Conservation (phyloP, 2,113 vertebrate genomes). For the Equus quagga region DNA sequence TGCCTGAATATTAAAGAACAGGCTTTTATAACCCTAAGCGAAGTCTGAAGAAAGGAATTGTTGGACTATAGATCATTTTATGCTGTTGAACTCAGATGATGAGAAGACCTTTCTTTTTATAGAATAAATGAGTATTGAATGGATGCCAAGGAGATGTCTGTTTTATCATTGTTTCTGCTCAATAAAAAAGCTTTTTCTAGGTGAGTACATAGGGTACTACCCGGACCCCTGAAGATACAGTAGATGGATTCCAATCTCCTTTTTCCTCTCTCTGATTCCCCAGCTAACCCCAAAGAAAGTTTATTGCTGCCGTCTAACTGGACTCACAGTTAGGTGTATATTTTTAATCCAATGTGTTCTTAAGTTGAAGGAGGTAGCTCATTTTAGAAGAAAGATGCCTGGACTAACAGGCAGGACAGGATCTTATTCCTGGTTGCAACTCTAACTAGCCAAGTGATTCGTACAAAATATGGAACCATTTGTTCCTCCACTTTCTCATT, state of each 20-base stretch:
- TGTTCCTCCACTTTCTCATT: neutral
- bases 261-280: neutral
- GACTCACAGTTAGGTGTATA: neutral
- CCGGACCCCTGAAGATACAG: neutral
- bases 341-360: neutral
- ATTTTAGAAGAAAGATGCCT: conserved; percentile 34
- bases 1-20: conserved; percentile 20
- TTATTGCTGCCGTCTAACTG: neutral
- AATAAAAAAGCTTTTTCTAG: conserved; percentile 32
- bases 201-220: neutral
- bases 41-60: neutral
- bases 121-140: conserved; percentile 45
- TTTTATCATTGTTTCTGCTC: conserved; percentile 39
- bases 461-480: neutral
- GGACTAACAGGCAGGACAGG: neutral
- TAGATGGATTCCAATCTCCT: neutral
- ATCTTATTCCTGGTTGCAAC: neutral
- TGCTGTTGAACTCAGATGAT: conserved; percentile 5
- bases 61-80: neutral
- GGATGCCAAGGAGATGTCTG: neutral
- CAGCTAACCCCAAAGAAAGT: conserved; percentile 26
- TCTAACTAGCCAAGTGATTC: conserved; percentile 12
- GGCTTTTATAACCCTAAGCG: neutral
- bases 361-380: neutral
- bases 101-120: neutral